Evolutionary conservation across 2,113 vertebrate genomes (phyloP).

Genomic region (Nyctereutes procyonoides): DNA sequence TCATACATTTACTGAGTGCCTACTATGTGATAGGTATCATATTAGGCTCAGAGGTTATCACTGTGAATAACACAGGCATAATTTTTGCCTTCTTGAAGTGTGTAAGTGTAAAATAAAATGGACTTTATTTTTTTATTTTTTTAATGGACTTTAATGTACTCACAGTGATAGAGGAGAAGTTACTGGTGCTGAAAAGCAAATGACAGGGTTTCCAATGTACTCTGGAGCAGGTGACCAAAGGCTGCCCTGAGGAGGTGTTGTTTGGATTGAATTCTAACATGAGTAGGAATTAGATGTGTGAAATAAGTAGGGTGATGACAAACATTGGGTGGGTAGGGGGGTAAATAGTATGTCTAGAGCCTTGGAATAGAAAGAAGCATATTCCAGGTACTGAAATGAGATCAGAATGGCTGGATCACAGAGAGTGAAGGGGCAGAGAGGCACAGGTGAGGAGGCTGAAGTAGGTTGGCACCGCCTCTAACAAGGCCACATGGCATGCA

Average conservation of each 20-base stretch:
- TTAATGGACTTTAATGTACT: not conserved
- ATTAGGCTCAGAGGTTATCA: not conserved
- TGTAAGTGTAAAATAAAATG: not conserved
- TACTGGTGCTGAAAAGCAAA: constrained; percentile 23
- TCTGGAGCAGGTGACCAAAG: not conserved
- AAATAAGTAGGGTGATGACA: not conserved
- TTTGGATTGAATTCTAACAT: constrained; percentile 45
- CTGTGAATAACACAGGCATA: not conserved
- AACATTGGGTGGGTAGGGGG: not conserved
- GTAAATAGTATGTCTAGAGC: not conserved
- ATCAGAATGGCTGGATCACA: constrained; percentile 15
- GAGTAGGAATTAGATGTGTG: not conserved
- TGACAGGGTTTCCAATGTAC: not conserved
- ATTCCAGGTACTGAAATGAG: not conserved
- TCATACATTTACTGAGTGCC: not conserved
- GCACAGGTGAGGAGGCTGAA: not conserved
- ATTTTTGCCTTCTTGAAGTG: constrained; percentile 51
- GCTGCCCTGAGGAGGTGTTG: not conserved
- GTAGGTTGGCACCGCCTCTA: not conserved
- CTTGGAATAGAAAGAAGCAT: not conserved
- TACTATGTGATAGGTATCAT: not conserved
- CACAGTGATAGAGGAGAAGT: constrained; percentile 26
- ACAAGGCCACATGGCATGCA: not conserved
- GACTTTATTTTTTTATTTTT: not conserved
- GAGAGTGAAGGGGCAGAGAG: not conserved